Evolutionary conservation across 2,113 vertebrate genomes (phyloP), one percentile per base, ranked within the genome.

Genomic region (Pelodiscus sinensis): DNA sequence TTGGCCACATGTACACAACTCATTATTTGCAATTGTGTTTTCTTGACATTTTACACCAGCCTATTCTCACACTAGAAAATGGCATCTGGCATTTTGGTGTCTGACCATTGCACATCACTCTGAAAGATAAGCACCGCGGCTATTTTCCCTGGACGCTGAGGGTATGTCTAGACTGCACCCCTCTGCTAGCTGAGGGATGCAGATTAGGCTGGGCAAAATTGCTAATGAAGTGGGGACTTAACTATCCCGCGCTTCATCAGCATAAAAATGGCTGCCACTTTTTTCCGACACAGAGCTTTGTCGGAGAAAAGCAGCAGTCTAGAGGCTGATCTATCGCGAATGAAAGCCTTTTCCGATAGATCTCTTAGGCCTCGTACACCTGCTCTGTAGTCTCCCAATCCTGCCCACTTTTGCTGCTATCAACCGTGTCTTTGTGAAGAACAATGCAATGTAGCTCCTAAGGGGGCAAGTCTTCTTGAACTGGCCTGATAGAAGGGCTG

Each of bases 401-500:
- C 11, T 81, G 16, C 81, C 94, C 85, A 27, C 81, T 81, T 94
- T 94, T 81, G 35, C 81, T 82, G 57, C 31, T 96, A 92, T 94
- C 92, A 89, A 92, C 86, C 85, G 88, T 85, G 83, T 90, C 92
- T 93, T 80, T 87, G 85, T 89, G 55, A 93, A 95, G 93, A 94
- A 96, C 92, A 82, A 89, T 85, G 81, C 6, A 94, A 79, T 89
- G 90, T 79, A 93, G 87, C 89, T 94, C 95, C 94, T 85, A 92
- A 94, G 92, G 92, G 84, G 93, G 89, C 86, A 94, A 95, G 92
- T 92, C 94, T 81, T 85, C 44, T 92, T 75, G 79, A 90, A 90
- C 87, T 94, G n/a, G 56, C 94, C 75, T 62, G 83, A 92, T 93
- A 81, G 94, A 96, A 89, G 94, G 85, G 85, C 88, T 96, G 90